Evolutionary conservation across 2,888 invertebrate species (phyloP).

Genomic region (Bugulina stolonifera): DNA sequence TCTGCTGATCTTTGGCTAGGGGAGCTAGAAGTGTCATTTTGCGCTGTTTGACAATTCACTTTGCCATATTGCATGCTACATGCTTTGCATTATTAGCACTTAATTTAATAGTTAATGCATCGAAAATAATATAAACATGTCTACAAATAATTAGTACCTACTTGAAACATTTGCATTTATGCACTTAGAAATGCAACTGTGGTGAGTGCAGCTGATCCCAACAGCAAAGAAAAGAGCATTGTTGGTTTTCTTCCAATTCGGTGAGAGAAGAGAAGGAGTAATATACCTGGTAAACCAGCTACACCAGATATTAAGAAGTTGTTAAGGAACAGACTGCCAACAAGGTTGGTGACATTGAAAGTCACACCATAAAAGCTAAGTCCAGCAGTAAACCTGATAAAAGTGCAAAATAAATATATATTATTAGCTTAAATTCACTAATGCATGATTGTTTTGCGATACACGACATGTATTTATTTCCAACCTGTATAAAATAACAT

Average conservation of each 20-base stretch:
- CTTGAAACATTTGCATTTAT: neutral
- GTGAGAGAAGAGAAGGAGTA: neutral
- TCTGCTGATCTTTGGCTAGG: no score
- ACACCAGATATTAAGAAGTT: neutral
- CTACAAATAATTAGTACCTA: neutral
- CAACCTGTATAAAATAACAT: neutral
- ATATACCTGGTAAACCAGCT: neutral
- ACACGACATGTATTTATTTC: neutral
- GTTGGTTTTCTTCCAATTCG: neutral
- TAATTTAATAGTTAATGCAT: neutral
- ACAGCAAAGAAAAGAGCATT: neutral
- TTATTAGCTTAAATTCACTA: no score
- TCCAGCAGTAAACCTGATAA: neutral
- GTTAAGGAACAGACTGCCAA: neutral
- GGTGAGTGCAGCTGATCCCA: neutral
- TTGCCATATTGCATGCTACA: no score
- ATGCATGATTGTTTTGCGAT: no score
- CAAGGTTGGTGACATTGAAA: slow-evolving; percentile 16
- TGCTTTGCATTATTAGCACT: neutral
- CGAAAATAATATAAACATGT: neutral
- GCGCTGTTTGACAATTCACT: no score
- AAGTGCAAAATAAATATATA: no score
- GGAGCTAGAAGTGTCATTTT: no score
- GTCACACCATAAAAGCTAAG: slow-evolving; percentile 18
- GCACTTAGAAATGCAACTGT: neutral